phyloP scores from a whole-genome alignment of 2,797 vertebrate genomes.

The Neosilurus mollespiculum region DNA sequence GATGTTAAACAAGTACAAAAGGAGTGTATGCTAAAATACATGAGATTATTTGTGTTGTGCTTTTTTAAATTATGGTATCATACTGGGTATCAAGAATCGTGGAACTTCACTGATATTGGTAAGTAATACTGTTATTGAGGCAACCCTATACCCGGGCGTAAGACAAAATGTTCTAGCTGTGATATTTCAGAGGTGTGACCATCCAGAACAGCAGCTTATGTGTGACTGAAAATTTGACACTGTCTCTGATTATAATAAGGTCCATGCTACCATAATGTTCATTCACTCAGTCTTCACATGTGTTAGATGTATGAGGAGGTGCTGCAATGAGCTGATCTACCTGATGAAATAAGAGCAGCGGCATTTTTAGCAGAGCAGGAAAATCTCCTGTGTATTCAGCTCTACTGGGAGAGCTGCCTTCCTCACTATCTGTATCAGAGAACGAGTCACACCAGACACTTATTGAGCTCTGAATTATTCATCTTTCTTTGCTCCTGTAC shows the following conservation, averaged over 20 bases:
- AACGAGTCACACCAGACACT: conserved; percentile 78
- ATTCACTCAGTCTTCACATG: conserved; percentile 74
- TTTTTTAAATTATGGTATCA: no score
- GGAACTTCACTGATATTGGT: no score
- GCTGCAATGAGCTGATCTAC: conserved; percentile 83
- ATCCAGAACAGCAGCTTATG: not conserved
- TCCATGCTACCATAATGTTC: conserved; percentile 73
- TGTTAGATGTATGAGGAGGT: conserved; percentile 88
- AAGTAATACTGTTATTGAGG: no score
- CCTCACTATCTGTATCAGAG: conserved; percentile 88
- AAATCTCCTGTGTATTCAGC: conserved; percentile 93
- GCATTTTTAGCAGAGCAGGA: conserved; percentile 86
- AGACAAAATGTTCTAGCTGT: not conserved
- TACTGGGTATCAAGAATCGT: no score
- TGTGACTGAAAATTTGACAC: not conserved
- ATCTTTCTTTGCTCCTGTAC: conserved; percentile 79
- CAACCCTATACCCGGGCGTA: not conserved
- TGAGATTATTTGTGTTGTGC: no score
- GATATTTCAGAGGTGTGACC: conserved; percentile 31
- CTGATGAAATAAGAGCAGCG: conserved; percentile 77
- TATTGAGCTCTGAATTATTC: conserved; percentile 96
- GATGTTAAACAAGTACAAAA: no score
- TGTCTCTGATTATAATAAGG: conserved; percentile 73
- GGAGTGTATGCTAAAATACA: no score
- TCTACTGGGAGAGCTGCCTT: conserved; percentile 90